Conservation (phyloP, 2,797 vertebrate genomes). For the Parauchenoglanis punctatus region DNA sequence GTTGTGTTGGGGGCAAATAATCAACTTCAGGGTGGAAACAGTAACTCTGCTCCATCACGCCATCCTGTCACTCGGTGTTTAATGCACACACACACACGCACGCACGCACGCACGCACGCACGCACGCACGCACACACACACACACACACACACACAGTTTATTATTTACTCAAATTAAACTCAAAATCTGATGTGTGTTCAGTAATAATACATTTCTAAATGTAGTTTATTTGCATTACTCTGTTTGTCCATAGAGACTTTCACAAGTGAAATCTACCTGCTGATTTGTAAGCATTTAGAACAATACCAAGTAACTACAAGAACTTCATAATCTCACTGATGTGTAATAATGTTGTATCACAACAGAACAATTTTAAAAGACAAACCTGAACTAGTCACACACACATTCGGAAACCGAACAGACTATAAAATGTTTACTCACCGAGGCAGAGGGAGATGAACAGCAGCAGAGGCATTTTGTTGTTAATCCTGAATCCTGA, state of each 20-base stretch:
- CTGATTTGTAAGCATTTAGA: not conserved
- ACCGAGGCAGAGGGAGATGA: slow-evolving; percentile 54
- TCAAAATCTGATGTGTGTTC: not conserved
- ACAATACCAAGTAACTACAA: not conserved
- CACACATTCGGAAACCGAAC: not conserved
- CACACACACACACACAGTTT: not conserved
- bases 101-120: not conserved
- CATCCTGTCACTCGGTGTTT: not conserved
- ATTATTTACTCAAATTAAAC: not conserved
- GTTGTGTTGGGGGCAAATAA: not conserved
- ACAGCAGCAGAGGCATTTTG: slow-evolving; percentile 50
- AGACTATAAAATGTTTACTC: slow-evolving; percentile 44
- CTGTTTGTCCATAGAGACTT: not conserved
- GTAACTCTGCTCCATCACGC: not conserved
- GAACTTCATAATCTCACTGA: not conserved
- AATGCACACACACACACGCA: not conserved
- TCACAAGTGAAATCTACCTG: not conserved
- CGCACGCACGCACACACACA: slow-evolving; percentile 4
- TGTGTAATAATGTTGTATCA: not conserved
- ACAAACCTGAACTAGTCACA: not conserved
- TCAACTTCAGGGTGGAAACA: not conserved
- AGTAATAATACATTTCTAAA: not conserved
- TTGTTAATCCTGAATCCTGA: slow-evolving; percentile 24
- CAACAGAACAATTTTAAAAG: not conserved
- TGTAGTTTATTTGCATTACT: not conserved